Percentiles rank a stretch among this genome's conserved stretches.
Evolutionary conservation across 2,113 vertebrate species (phyloP).

Genomic region (Thunnus thynnus): DNA sequence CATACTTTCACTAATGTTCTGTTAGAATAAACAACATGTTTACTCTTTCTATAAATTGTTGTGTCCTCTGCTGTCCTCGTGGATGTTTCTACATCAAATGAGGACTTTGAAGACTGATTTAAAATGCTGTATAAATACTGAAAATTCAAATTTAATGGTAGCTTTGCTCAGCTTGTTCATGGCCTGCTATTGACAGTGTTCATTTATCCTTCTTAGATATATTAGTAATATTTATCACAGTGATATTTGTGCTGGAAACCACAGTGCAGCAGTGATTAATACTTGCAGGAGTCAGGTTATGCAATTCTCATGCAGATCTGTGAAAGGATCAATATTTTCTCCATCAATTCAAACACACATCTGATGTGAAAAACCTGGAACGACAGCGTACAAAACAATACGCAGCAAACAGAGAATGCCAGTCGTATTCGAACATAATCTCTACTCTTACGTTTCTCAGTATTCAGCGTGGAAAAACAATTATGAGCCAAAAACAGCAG

Average conservation of each 20-base stretch:
- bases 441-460: neutral
- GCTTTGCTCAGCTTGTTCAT: slow-evolving; percentile 7
- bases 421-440: neutral
- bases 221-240: slow-evolving; percentile 37
- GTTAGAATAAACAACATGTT: neutral
- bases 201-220: slow-evolving; percentile 1
- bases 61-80: neutral
- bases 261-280: slow-evolving; percentile 41
- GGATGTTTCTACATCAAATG: neutral
- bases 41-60: neutral
- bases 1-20: too few species aligned
- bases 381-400: neutral
- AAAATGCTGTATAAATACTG: slow-evolving; percentile 6
- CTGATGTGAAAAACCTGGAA: neutral
- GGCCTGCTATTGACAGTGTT: slow-evolving; percentile 30
- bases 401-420: neutral
- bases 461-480: neutral
- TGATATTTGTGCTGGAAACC: slow-evolving; percentile 43
- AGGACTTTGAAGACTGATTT: neutral
- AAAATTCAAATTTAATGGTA: neutral
- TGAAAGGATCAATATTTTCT: slow-evolving; percentile 6
- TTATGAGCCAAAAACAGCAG: neutral
- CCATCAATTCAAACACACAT: neutral
- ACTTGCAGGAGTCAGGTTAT: neutral
- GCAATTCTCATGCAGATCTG: slow-evolving; percentile 14